Evolutionary conservation across 2,113 vertebrate species (phyloP), one percentile per base, ranked within the genome.

Genomic region (Cyanoliseus patagonus): DNA sequence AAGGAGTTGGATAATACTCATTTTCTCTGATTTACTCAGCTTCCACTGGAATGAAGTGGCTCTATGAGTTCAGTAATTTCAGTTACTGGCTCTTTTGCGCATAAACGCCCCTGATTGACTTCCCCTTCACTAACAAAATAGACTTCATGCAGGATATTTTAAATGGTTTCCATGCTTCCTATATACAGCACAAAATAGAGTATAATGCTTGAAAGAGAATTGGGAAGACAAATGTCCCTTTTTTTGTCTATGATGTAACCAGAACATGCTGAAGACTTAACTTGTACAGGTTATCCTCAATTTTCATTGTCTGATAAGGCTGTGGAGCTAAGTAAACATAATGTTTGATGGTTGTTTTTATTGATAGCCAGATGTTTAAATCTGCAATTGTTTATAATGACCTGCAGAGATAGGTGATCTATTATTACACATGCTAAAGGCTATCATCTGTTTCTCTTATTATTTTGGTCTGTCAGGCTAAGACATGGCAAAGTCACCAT

Each of bases 291-390:
- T 80, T 81, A 42, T 81, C 39, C 72, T 93, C 61, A 68, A 31
- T 90, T 90, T 90, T 83, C 15, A 22, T 81, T 68, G n/a, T 77
- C 44, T 46, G 33, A 78, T 75, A 61, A 44, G 82, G 42, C 61
- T 81, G 27, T 41, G 18, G 42, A 90, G 59, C 69, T 78, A 64
- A 86, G 44, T 90, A 83, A 90, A 61, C n/a, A 18, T 49, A 35
- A 13, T 57, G 28, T 81, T 92, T 94, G 30, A 35, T 83, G 35
- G 10, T 63, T 90, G 25, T 88, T 95, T 94, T 94, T 93, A 89
- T 86, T 90, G 66, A 52, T 81, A 75, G 51, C 14, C 44, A 52
- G 69, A 73, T 84, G 49, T 75, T 96, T 74, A 74, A 80, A 61
- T 86, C 61, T 90, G 13, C 59, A 76, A 11, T 83, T 94, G 77